phyloP scores from a whole-genome alignment of 2,888 invertebrate species.

The Elgonia sp. region DNA sequence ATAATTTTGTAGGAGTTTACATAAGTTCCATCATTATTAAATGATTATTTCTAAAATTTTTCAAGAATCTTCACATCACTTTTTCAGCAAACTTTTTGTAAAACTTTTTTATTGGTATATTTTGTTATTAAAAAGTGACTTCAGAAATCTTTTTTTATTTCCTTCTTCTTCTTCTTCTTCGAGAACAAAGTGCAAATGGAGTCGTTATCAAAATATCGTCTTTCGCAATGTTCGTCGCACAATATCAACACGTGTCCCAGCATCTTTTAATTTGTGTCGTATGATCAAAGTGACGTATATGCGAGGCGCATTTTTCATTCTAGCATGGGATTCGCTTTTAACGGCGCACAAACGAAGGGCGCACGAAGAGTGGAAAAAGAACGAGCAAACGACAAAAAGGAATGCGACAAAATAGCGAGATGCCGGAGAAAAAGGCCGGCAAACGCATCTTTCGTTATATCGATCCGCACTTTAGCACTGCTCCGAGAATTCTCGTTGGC shows the following conservation, averaged over 20 bases:
- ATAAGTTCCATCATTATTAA: too few relatives aligned
- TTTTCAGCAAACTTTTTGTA: too few relatives aligned
- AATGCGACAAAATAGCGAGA: slow-evolving; percentile 16
- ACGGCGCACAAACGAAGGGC: slow-evolving; percentile 7
- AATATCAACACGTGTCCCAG: slow-evolving; percentile 2
- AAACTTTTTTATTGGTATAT: too few relatives aligned
- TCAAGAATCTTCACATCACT: too few relatives aligned
- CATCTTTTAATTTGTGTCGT: not conserved
- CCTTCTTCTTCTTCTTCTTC: too few relatives aligned
- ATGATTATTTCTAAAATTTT: too few relatives aligned
- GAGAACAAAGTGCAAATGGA: too few relatives aligned
- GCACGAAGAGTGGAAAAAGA: not conserved
- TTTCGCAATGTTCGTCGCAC: not conserved
- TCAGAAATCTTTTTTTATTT: too few relatives aligned
- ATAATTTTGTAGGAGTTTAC: too few relatives aligned
- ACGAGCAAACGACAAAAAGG: slow-evolving; percentile 20
- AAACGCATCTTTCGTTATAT: slow-evolving; percentile 49
- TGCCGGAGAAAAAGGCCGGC: slow-evolving; percentile 3
- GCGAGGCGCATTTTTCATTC: slow-evolving; percentile 18
- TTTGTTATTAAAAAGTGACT: too few relatives aligned
- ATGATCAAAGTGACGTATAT: slow-evolving; percentile 20
- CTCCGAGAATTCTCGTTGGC: slow-evolving; percentile 12
- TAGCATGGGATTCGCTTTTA: slow-evolving; percentile 10
- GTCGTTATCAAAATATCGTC: not conserved
- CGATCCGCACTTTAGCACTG: slow-evolving; percentile 34